A percentile compares a stretch with the other conserved stretches of the same genome.
Conservation (phyloP, 1,140 invertebrate species). For the Nephotettix cincticeps region DNA sequence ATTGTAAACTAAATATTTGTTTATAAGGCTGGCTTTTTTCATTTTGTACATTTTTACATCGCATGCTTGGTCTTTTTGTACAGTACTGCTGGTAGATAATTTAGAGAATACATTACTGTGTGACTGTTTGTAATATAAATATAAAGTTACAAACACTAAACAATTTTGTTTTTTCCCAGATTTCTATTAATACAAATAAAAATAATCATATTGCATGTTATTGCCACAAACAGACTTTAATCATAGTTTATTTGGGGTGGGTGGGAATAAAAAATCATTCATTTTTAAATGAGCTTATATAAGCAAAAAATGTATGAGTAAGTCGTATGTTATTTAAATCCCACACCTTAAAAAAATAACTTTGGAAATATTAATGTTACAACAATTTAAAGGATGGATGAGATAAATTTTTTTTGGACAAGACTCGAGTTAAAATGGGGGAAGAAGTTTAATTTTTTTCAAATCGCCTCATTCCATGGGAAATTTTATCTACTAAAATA, state of each 20-base stretch:
- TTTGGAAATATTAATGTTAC: too few relatives aligned
- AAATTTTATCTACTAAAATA: too few relatives aligned
- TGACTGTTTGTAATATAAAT: conserved; percentile 28
- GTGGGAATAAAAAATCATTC: neutral
- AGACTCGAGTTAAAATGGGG: too few relatives aligned
- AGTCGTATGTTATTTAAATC: too few relatives aligned
- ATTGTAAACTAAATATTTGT: conserved; percentile 19
- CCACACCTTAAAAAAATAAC: too few relatives aligned
- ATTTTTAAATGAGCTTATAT: neutral
- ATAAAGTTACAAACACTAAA: conserved; percentile 23
- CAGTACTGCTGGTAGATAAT: neutral
- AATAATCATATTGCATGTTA: too few relatives aligned
- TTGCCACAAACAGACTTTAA: too few relatives aligned
- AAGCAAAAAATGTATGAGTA: too few relatives aligned
- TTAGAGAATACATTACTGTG: conserved; percentile 17
- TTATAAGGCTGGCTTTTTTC: conserved; percentile 17
- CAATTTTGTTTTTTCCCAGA: neutral
- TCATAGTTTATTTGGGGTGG: neutral
- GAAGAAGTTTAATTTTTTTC: too few relatives aligned
- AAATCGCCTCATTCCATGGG: too few relatives aligned
- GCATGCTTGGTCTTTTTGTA: conserved; percentile 24
- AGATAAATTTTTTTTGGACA: too few relatives aligned
- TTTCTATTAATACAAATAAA: neutral
- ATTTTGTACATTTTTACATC: conserved; percentile 27
- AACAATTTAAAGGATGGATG: too few relatives aligned